Conservation (phyloP, 1,140 invertebrate species). For the Drosophila mayri region DNA sequence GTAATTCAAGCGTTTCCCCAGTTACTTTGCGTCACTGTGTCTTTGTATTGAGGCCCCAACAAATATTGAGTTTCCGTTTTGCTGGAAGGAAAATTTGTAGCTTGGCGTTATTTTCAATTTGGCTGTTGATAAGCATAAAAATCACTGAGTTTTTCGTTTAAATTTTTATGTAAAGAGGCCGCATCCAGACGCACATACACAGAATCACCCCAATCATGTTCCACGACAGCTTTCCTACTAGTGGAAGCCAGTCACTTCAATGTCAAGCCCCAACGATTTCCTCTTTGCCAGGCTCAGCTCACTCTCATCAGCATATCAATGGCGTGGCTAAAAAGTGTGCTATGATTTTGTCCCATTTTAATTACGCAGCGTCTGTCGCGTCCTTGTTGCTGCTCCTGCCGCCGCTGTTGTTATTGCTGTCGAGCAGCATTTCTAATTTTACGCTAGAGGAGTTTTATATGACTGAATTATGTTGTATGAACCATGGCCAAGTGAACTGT, state of each 20-base stretch:
- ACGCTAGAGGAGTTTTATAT: slow-evolving; percentile 81
- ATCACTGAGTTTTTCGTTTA: slow-evolving; percentile 73
- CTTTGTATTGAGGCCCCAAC: slow-evolving; percentile 23
- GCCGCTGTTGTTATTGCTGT: slow-evolving; percentile 36
- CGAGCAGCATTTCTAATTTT: slow-evolving; percentile 79
- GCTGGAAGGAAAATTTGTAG: slow-evolving; percentile 37
- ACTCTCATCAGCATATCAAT: slow-evolving; percentile 79
- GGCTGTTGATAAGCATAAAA: slow-evolving; percentile 76
- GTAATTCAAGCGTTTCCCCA: slow-evolving; percentile 2
- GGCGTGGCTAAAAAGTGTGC: slow-evolving; percentile 55
- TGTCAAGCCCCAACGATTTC: slow-evolving; percentile 66
- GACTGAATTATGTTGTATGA: slow-evolving; percentile 81
- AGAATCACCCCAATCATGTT: slow-evolving; percentile 1
- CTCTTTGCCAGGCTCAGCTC: slow-evolving; percentile 1
- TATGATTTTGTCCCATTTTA: slow-evolving; percentile 72
- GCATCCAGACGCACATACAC: background rate
- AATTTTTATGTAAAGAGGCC: slow-evolving; percentile 75
- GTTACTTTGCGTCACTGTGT: slow-evolving; percentile 10
- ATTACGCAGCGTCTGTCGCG: slow-evolving; percentile 67
- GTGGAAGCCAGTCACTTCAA: slow-evolving; percentile 71
- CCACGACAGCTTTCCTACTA: slow-evolving; percentile 39
- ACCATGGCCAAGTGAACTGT: slow-evolving; percentile 61
- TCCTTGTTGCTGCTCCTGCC: no score
- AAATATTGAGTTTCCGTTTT: slow-evolving; percentile 49
- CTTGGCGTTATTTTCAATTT: slow-evolving; percentile 70